phyloP scores from a whole-genome alignment of 2,113 vertebrate species.

The Pseudorasbora parva region DNA sequence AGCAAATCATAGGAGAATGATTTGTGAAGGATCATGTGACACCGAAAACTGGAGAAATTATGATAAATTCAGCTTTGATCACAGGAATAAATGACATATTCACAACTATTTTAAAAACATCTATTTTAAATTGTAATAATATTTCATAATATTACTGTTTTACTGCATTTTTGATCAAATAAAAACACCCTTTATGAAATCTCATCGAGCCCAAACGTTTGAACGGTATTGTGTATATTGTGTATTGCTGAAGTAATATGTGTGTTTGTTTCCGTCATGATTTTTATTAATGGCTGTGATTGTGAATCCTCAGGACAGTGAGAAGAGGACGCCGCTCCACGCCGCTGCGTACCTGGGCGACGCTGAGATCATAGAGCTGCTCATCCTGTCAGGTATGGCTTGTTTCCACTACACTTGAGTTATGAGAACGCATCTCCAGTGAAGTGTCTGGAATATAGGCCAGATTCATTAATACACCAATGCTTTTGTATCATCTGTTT shows the following conservation, averaged over 20 bases:
- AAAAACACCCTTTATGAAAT: background rate
- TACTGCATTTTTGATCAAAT: background rate
- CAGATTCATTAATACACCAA: background rate
- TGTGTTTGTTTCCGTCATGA: background rate
- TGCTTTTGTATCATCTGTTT: background rate
- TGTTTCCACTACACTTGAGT: background rate
- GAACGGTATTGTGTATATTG: background rate
- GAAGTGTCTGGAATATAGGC: background rate
- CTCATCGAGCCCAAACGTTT: background rate
- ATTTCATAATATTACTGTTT: background rate
- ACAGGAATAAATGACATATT: no score
- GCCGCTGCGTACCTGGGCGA: constrained; percentile 98
- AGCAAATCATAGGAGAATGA: background rate
- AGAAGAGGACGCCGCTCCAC: constrained; percentile 97
- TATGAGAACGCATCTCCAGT: background rate
- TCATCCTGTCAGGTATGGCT: constrained; percentile 93
- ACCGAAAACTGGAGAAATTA: background rate
- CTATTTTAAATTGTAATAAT: no score
- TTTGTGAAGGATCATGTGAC: background rate
- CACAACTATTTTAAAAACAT: no score
- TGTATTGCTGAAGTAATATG: background rate
- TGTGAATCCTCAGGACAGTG: constrained; percentile 85
- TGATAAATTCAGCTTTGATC: background rate
- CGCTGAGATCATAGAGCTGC: constrained; percentile 97
- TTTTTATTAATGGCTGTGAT: background rate